Evolutionary conservation across 2,888 invertebrate genomes (phyloP), one percentile per base, ranked within the genome.

Genomic region (Orchesella flavescens): DNA sequence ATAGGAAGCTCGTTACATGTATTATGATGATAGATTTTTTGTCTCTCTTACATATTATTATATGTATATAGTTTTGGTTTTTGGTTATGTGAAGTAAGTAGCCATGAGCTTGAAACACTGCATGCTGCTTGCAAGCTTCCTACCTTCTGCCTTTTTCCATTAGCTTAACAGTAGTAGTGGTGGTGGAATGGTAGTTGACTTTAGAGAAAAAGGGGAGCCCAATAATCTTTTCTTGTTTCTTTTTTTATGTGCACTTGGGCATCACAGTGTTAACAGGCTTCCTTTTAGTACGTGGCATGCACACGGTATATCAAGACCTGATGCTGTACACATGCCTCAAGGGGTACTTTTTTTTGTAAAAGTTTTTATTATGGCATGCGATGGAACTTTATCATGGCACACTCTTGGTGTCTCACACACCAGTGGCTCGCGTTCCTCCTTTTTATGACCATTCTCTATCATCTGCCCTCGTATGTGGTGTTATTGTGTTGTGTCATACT

Each of bases 381-480:
- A 74, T 80, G 80, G 80, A 80, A 74, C 74, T 80, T 49, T 74
- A 80, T 80, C 80, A 83, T 66, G 84, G 84, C 84, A 84, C 84
- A 84, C 84, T 84, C 83, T 83, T 73, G 83, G 77, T 83, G 61
- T 72, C 73, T 80, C 80, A 80, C 73, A 59, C 72, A 72, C 74
- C 80, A 80, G 72, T 84, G 84, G 84, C 79, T 84, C 74, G 34
- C 34, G 84, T 78, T 84, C 75, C 79, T 78, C 74, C 21, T 74
- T 75, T 84, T 79, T 74, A 73, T 80, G 80, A 74, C 74, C 80
- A 80, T 80, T 80, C 49, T 49, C 80, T 74, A 66, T 80, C 80
- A 80, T 80, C 80, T 73, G 80, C 80, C 80, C 80, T 80, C 80
- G 73, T 80, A 65, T 73, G 73, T 73, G 59, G 73, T 61, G 73